These are phyloP conservation scores for Drosophila triauraria DNA, from an alignment of 1,140 invertebrate genomes.

Conservation along the genomic window DNA sequence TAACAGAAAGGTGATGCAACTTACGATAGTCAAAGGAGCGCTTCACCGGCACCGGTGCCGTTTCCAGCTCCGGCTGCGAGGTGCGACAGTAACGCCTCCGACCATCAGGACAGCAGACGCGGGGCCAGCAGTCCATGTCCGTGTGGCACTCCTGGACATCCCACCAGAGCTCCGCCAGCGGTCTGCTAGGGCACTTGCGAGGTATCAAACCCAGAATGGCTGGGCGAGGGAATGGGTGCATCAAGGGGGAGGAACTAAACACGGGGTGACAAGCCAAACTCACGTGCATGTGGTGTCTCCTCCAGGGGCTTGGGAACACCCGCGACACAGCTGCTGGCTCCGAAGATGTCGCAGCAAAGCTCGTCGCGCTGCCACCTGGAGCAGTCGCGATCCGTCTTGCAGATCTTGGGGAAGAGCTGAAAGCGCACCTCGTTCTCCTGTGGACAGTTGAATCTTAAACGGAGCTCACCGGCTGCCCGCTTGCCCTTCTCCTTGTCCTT, in stretches of 20 bases:
- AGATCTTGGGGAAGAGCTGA: constrained; percentile 86
- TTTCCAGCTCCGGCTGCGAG: constrained; percentile 87
- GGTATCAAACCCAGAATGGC: constrained; percentile 88
- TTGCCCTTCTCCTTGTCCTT: constrained; percentile 76
- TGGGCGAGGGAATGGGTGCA: constrained; percentile 54
- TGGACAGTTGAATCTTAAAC: constrained; percentile 85
- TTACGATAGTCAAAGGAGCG: constrained; percentile 85
- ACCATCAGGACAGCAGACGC: constrained; percentile 90
- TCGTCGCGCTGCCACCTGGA: constrained; percentile 86
- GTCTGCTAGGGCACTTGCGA: constrained; percentile 88
- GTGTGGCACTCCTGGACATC: constrained; percentile 88
- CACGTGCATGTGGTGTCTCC: constrained; percentile 87
- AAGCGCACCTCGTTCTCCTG: constrained; percentile 85
- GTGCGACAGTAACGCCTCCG: constrained; percentile 88
- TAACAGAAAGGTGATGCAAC: constrained; percentile 10
- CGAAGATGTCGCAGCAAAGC: constrained; percentile 86
- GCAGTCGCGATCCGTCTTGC: constrained; percentile 86
- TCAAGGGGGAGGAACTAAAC: neutral
- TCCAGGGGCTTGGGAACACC: constrained; percentile 86
- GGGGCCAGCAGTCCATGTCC: constrained; percentile 89
- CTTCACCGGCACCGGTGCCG: constrained; percentile 86
- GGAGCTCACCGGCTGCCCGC: constrained; percentile 56
- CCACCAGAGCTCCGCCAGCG: constrained; percentile 88
- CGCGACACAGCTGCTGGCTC: constrained; percentile 86
- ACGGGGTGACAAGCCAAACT: constrained; percentile 41